Evolutionary conservation across 92 coral and sea anemone genomes (phyloP).

Genomic region (Palythoa caribaeorum): DNA sequence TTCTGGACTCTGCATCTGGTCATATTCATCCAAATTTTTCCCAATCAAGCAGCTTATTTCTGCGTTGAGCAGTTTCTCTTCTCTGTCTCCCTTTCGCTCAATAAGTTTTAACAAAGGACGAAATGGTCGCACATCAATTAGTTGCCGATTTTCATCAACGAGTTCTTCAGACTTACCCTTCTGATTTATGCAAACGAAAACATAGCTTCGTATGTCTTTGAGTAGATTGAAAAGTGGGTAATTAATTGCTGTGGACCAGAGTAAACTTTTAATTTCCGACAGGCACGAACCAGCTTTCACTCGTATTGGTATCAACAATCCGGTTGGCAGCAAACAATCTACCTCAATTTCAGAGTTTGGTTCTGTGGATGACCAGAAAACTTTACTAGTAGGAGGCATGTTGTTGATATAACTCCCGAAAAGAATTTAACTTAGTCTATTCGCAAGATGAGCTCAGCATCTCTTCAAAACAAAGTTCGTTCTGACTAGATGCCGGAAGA

Average conservation of each 20-base stretch:
- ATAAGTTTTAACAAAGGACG: constrained; percentile 89
- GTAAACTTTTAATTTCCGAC: constrained; percentile 77
- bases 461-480: too few species aligned
- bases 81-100: constrained; percentile 88
- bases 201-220: constrained; percentile 75
- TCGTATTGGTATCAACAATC: constrained; percentile 86
- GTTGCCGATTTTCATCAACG: constrained; percentile 84
- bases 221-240: constrained; percentile 85
- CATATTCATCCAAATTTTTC: constrained; percentile 86
- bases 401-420: not conserved
- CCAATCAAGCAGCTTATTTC: constrained; percentile 88
- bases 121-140: constrained; percentile 90
- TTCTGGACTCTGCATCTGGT: constrained; percentile 87
- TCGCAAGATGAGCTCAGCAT: too few species aligned
- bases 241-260: constrained; percentile 85
- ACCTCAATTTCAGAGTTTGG: constrained; percentile 75
- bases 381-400: constrained; percentile 46
- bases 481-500: too few species aligned
- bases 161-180: constrained; percentile 94
- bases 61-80: constrained; percentile 83
- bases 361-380: constrained; percentile 81
- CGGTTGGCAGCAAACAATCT: constrained; percentile 93
- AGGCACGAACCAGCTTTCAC: constrained; percentile 82
- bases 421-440: too few species aligned
- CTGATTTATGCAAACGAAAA: constrained; percentile 89